Base-by-base conservation (phyloP, 2,888 invertebrate genomes). In the Azorinus chamasolen region DNA sequence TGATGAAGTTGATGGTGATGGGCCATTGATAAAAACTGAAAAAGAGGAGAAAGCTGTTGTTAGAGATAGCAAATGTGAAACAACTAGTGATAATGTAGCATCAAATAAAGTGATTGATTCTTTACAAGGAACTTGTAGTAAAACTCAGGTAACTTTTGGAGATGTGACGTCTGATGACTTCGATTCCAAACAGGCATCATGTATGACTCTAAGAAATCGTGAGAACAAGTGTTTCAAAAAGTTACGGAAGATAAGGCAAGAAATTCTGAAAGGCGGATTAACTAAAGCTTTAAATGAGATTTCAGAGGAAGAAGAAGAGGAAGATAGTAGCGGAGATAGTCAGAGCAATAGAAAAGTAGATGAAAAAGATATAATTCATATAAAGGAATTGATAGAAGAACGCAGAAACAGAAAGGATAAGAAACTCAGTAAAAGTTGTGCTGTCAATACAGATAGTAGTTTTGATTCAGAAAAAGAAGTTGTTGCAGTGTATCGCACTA, bases 1-100 rank as follows among this genome's bases (percentile, higher is more conserved):
- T 57, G 76, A 76, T 71, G 76, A 76, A 66, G 61, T 76, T 18
- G 76, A 76, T 53, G 76, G 76, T 14, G 76, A 76, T 66, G 54
- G 70, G 12, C 76, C 76, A 41, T 48, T 46, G 20, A 27, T 66
- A 27, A 71, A 66, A 70, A 50, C 51, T 51, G 76, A 76, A 32
- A 20, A 65, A 14, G 76, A 76, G 66, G 71, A 70, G 48, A 46
- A 41, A 27, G 41, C 48, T 22, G 20, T 51, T 8, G 18, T 18
- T 37, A 27, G 18, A 12, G 46, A 59, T 3, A 20, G 10, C 32
- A 43, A 57, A 24, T 4, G 25, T 57, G 57, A 16, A 24, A 22
- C n/a, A 24, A 8, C 32, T 41, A 43, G 16, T 41, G 6, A 43
- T 2, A 57, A 57, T 41, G 32, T 32, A 32, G 32, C 32, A 4